phyloP scores from a whole-genome alignment of 1,140 invertebrate species.

The Drosophila subpulchrella region DNA sequence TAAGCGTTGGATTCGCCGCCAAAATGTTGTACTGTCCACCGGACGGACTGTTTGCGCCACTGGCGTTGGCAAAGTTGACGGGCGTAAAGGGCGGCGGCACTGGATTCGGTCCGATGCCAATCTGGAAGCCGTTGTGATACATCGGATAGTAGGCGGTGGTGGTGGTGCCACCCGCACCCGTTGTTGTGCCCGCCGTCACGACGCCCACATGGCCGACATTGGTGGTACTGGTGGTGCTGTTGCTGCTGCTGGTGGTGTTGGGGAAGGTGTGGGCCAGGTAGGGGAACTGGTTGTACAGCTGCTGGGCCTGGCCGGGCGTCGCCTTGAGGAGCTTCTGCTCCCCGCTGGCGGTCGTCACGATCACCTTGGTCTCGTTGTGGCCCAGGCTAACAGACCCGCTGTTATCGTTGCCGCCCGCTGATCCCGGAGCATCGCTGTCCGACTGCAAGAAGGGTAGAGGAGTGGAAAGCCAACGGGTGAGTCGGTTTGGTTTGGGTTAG shows the following conservation, averaged over 20 bases:
- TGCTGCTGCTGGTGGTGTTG: constrained; percentile 29
- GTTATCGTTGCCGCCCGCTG: constrained; percentile 60
- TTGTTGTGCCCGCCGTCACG: constrained; percentile 1
- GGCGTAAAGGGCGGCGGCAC: constrained; percentile 82
- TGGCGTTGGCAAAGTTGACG: constrained; percentile 74
- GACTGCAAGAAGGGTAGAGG: constrained; percentile 39
- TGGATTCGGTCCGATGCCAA: constrained; percentile 76
- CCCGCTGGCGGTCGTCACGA: constrained; percentile 63
- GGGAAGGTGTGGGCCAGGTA: constrained; percentile 78
- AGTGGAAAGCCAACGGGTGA: constrained; percentile 7
- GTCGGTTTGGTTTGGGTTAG: neutral
- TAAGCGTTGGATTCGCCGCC: constrained; percentile 58
- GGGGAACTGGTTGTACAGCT: constrained; percentile 79
- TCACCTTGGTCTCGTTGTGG: constrained; percentile 77
- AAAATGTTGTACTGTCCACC: constrained; percentile 71
- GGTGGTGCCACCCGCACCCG: constrained; percentile 28
- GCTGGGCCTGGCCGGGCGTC: constrained; percentile 53
- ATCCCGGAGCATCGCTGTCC: constrained; percentile 37
- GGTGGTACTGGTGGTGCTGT: constrained; percentile 40
- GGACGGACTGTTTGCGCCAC: constrained; percentile 61
- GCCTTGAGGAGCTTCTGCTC: constrained; percentile 69
- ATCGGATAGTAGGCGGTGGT: constrained; percentile 81
- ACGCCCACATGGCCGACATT: constrained; percentile 43
- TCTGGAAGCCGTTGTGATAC: constrained; percentile 84
- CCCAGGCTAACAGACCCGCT: constrained; percentile 80